Conservation (phyloP, 1,140 invertebrate species). For the Zaprionus kolodkinae region DNA sequence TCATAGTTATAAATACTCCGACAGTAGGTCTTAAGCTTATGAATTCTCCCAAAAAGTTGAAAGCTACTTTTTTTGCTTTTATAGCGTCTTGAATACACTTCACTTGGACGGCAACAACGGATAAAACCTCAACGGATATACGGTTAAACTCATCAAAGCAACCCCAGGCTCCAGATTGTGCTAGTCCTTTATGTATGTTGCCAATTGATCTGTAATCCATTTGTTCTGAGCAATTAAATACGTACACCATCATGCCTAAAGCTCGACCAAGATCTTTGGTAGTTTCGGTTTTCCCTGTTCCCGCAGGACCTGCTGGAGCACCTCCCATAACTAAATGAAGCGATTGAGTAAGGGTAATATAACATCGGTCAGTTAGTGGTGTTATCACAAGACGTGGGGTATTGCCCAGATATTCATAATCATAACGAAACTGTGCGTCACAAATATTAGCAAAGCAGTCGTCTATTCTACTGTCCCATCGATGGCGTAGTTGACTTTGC, state of each 20-base stretch:
- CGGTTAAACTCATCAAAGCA: constrained; percentile 98
- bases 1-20: constrained; percentile 98
- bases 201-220: constrained; percentile 98
- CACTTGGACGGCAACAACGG: constrained; percentile 95
- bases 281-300: constrained; percentile 96
- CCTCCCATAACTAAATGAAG: constrained; percentile 94
- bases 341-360: constrained; percentile 95
- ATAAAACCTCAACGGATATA: constrained; percentile 96
- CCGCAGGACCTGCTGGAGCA: constrained; percentile 94
- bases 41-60: constrained; percentile 93
- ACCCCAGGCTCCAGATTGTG: constrained; percentile 97
- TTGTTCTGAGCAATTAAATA: constrained; percentile 98
- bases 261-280: constrained; percentile 96
- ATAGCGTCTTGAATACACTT: constrained; percentile 94
- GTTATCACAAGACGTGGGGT: constrained; percentile 94
- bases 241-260: constrained; percentile 96
- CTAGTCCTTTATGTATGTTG: constrained; percentile 95
- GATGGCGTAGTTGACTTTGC: constrained; percentile 95
- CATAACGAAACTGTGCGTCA: constrained; percentile 94
- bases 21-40: constrained; percentile 91
- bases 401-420: constrained; percentile 97
- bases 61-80: constrained; percentile 90
- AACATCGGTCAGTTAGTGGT: constrained; percentile 94
- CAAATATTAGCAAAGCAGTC: constrained; percentile 97
- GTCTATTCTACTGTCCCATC: constrained; percentile 92